Evolutionary conservation across 2,888 invertebrate species (phyloP).

Genomic region (Galerucella pusilla): DNA sequence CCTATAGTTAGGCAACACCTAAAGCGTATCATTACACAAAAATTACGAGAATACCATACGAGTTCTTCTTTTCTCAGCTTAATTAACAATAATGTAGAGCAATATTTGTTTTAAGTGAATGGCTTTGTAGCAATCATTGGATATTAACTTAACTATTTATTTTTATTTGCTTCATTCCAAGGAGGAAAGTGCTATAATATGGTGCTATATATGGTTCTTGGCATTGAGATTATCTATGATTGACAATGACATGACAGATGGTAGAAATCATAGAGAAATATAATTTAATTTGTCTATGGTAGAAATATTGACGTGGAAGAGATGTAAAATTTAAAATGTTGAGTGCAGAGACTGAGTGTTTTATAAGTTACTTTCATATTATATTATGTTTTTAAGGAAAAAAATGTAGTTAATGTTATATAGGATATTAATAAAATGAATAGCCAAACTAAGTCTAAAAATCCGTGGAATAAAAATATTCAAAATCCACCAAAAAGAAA

Average conservation of each 20-base stretch:
- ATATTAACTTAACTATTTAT: too few species aligned
- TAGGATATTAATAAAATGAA: slow-evolving; percentile 43
- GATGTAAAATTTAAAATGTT: not conserved
- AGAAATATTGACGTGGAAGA: slow-evolving; percentile 5
- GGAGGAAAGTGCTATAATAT: too few species aligned
- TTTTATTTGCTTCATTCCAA: too few species aligned
- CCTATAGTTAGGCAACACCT: not conserved
- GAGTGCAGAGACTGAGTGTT: too few species aligned
- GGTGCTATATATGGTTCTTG: too few species aligned
- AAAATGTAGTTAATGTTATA: not conserved
- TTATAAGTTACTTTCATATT: not conserved
- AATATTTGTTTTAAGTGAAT: too few species aligned
- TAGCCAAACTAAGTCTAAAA: slow-evolving; percentile 46
- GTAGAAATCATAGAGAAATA: not conserved
- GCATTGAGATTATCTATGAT: too few species aligned
- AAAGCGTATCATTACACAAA: not conserved
- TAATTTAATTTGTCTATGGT: too few species aligned
- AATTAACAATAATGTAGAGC: too few species aligned
- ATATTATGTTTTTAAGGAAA: not conserved
- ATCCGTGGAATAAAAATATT: slow-evolving; percentile 54
- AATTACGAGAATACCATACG: too few species aligned
- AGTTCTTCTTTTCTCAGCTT: too few species aligned
- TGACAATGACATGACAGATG: not conserved
- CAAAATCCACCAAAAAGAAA: slow-evolving; percentile 44
- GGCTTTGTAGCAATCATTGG: too few species aligned